Base-by-base conservation (phyloP, 2,797 vertebrate species). In the Protonibea diacanthus region DNA sequence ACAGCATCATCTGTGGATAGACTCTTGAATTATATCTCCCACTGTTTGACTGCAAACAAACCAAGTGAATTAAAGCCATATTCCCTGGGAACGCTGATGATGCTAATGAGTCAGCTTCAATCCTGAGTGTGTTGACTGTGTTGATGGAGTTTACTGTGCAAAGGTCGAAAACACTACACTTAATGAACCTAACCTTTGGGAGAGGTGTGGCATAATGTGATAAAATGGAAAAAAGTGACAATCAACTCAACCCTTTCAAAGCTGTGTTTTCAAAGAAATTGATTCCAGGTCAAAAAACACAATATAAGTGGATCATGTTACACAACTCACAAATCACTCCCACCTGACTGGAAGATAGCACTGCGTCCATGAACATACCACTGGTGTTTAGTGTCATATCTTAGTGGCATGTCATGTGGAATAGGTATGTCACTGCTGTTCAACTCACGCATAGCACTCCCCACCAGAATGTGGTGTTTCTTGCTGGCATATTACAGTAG, bases 31-130 rank as follows among this genome's bases (percentile, higher is more conserved):
- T 15, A 51, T 15, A 51, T 55, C 3, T 8, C 33, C 44, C 38
- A 6, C 5, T 72, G 72, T 79, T 74, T 70, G 38, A 70, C 68
- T n/a, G 44, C 74, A 82, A 74, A 73, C 62, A 69, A 15, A 38
- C 33, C 33, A 9, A 51, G 27, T 6, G 2, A 62, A 63, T 17
- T 47, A 7, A 48, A 47, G 52, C 45, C 20, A 20, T 20, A 9
- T 33, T 23, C n/a, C 52, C 29, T 38, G 66, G 21, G 57, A 56
- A 45, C 27, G 1, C 20, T n/a, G 20, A 65, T n/a, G 52, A 73
- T 44, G 21, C 40, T 15, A 20, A 38, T 33, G 58, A 48, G 21
- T 13, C 5, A 1, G 15, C 27, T 57, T 1, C 29, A 14, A 15
- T 2, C 9, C 29, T 21, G 3, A 17, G 33, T 7, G 8, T 55